Evolutionary conservation across 1,140 invertebrate species (phyloP), one percentile per base, ranked within the genome.

Genomic region (Alviniconcha marisindica): DNA sequence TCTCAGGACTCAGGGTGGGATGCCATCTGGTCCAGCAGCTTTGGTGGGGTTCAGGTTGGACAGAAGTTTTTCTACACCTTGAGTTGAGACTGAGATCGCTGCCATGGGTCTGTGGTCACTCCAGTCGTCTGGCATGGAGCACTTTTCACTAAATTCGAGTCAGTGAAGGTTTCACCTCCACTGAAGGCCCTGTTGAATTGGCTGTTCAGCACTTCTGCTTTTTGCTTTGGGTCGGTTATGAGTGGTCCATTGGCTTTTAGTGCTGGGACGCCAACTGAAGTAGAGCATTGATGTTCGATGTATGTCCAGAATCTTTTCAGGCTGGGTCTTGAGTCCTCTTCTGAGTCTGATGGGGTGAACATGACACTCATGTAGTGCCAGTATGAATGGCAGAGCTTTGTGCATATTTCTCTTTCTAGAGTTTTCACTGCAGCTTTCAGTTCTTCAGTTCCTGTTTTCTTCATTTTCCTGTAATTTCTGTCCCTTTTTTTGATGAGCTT

Each of bases 301-400:
- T 79, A 82, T 5, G 84, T 38, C 60, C 74, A 79, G n/a, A 82
- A 85, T 31, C 76, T 18, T 48, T 82, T 85, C 33, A 28, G 0
- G 31, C 69, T 56, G 4, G n/a, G 60, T 31, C 36, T 74, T 21
- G 77, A n/a, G 60, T 74, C 31, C 1, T 74, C 14, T 24, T 76
- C 44, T 10, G 36, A 44, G 38, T 42, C n/a, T 1, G 5, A 5
- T 2, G 36, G 73, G 38, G 73, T 38, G 28, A 76, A 42, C 1
- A 76, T n/a, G 24, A 31, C 36, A 7, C 40, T 38, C 5, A 7
- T 76, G 38, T 76, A 76, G 36, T 24, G 38, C 44, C 73, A 76
- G 38, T 76, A 76, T 5, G 36, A 76, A 5, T 7, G 38, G 40
- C 73, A n/a, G 1, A 51, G 73, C 2, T 76, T 24, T n/a, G n/a